Conservation (phyloP, 1,140 invertebrate species). For the Oppia nitens region DNA sequence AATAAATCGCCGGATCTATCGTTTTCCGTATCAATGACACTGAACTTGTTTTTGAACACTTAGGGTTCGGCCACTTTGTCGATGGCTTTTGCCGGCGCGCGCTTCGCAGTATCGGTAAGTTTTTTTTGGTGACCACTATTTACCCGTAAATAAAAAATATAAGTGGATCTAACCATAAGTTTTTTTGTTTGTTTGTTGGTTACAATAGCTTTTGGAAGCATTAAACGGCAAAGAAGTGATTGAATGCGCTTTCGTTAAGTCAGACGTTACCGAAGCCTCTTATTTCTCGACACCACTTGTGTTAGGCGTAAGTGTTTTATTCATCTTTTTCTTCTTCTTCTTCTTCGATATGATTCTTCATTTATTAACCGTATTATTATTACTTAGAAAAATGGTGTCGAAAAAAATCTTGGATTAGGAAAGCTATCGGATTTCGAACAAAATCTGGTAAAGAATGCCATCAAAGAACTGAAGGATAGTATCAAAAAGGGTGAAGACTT, state of each 20-base stretch:
- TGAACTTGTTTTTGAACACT: constrained; percentile 12
- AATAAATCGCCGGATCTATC: neutral
- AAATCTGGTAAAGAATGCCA: constrained; percentile 62
- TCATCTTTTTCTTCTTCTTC: too few relatives aligned
- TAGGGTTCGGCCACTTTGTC: constrained; percentile 92
- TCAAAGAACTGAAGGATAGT: constrained; percentile 86
- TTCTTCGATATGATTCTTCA: too few relatives aligned
- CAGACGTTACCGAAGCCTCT: constrained; percentile 65
- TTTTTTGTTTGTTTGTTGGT: constrained; percentile 7
- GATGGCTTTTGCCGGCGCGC: constrained; percentile 92
- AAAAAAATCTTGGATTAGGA: constrained; percentile 84
- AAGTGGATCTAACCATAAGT: neutral
- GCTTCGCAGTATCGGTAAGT: constrained; percentile 62
- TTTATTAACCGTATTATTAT: too few relatives aligned
- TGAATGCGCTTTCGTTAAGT: constrained; percentile 85
- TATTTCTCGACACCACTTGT: constrained; percentile 91
- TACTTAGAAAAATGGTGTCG: constrained; percentile 62
- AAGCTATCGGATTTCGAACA: constrained; percentile 72
- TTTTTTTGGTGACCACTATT: too few relatives aligned
- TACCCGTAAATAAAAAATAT: too few relatives aligned
- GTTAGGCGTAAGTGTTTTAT: constrained; percentile 73
- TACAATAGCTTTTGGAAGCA: constrained; percentile 38
- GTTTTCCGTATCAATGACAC: neutral
- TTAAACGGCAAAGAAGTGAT: constrained; percentile 72
- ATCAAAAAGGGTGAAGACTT: constrained; percentile 93